Base-by-base conservation (phyloP, 2,888 invertebrate species). In the Apodemia zela region DNA sequence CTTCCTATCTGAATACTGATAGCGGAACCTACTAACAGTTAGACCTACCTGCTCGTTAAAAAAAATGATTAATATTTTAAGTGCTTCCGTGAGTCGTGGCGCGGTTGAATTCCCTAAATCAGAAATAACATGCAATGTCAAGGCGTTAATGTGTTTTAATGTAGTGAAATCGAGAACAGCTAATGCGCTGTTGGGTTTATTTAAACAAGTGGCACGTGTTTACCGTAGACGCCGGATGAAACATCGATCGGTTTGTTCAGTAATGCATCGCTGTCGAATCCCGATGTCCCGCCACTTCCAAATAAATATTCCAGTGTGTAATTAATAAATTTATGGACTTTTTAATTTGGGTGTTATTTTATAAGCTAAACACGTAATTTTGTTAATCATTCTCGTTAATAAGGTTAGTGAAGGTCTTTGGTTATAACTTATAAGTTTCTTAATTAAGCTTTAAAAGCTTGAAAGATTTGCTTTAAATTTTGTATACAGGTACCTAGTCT, bases 131-230 rank as follows among this genome's bases (percentile, higher is more conserved):
- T 73, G 77, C 75, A 82, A 82, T 82, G 82, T 77, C 76, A 80
- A 85, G 82, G 87, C 87, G 88, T 88, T 90, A 89, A 89, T 88
- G 90, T 84, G 88, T 89, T 89, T 85, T 89, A 89, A 89, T 89
- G 89, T 86, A 85, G 84, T 89, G 89, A 82, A 89, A 89, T 87
- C 87, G 89, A 89, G 89, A 87, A 78, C 83, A 79, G 85, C 88
- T 91, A 89, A 91, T 91, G 90, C 88, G 82, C 78, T 75, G 81
- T 75, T 76, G 81, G 78, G 90, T 89, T 89, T 89, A 89, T 89
- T 89, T 89, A 83, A 84, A 90, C 91, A 91, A 91, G 90, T 89
- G 91, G 87, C 87, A 81, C 80, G 81, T 91, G 91, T 91, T 91
- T 91, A 89, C 85, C 68, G 76, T 76, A 79, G 78, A 78, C 84